A percentile compares a stretch with the other conserved stretches of the same genome.
These are phyloP conservation scores for Ptycholaimellus sp. DNA, from an alignment of 2,888 invertebrate genomes.

Conservation along the genomic window DNA sequence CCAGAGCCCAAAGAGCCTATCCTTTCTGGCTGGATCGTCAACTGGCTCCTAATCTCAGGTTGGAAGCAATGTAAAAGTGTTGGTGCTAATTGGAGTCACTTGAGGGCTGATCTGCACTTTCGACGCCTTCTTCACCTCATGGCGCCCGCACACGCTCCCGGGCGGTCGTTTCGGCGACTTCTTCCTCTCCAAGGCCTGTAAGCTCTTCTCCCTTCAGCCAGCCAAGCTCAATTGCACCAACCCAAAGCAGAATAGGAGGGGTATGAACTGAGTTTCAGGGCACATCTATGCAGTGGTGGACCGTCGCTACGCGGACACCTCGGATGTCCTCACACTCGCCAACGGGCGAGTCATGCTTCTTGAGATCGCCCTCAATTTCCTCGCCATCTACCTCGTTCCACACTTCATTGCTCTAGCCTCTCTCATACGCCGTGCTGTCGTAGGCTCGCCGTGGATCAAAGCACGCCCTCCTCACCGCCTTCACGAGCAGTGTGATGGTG, in stretches of 20 bases:
- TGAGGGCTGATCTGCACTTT: constrained; percentile 12
- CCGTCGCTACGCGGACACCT: constrained; percentile 14
- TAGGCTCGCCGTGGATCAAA: constrained; percentile 13
- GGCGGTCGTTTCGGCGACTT: neutral
- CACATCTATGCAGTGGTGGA: constrained; percentile 19
- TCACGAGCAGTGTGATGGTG: constrained; percentile 15
- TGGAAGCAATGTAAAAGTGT: too few species aligned
- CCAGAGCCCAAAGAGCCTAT: neutral
- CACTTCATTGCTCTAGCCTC: neutral
- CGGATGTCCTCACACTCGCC: constrained; percentile 17
- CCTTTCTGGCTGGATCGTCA: constrained; percentile 13
- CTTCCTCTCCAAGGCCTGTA: too few species aligned
- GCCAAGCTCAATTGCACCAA: neutral
- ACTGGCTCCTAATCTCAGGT: constrained; percentile 13
- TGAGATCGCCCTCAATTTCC: constrained; percentile 16
- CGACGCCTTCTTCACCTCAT: constrained; percentile 5
- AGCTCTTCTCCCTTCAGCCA: too few species aligned
- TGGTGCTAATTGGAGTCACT: too few species aligned
- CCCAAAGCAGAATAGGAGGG: neutral
- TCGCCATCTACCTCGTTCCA: constrained; percentile 10
- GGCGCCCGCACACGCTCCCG: neutral
- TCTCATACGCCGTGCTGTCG: neutral
- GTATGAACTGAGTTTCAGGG: constrained; percentile 10
- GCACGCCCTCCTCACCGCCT: constrained; percentile 15
- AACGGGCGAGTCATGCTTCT: constrained; percentile 19